Evolutionary conservation across 2,888 invertebrate species (phyloP).

Genomic region (Palloptera scutellata): DNA sequence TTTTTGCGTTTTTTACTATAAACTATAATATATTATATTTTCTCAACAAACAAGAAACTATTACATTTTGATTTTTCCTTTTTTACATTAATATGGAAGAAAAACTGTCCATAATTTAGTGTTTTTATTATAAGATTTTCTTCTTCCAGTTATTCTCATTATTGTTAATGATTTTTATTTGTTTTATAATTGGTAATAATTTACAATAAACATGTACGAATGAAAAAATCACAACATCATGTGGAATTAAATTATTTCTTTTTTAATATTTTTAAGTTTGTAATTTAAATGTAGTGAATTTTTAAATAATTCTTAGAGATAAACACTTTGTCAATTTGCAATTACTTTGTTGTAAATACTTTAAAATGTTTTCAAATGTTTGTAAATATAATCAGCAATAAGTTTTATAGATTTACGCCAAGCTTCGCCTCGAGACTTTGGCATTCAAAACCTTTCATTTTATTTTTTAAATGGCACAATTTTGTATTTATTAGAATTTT

Average conservation of each 20-base stretch:
- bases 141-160: conserved; percentile 10
- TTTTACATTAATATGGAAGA: conserved; percentile 47
- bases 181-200: conserved; percentile 10
- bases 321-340: no score
- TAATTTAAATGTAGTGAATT: neutral
- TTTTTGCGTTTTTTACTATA: no score
- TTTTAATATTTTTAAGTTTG: neutral
- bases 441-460: no score
- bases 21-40: no score
- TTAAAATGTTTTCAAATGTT: no score
- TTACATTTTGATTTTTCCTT: no score
- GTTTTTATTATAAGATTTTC: conserved; percentile 33
- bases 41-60: no score
- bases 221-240: conserved; percentile 29
- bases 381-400: no score
- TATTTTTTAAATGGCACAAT: conserved; percentile 17
- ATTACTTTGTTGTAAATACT: no score
- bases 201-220: conserved; percentile 20
- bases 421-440: no score
- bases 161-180: conserved; percentile 25
- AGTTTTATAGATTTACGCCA: no score
- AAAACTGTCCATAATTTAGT: conserved; percentile 54
- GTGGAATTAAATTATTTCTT: conserved; percentile 3
- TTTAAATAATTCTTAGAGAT: no score
- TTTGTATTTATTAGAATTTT: neutral